Conservation (phyloP, 2,797 vertebrate genomes). For the Gambusia yucatana region DNA sequence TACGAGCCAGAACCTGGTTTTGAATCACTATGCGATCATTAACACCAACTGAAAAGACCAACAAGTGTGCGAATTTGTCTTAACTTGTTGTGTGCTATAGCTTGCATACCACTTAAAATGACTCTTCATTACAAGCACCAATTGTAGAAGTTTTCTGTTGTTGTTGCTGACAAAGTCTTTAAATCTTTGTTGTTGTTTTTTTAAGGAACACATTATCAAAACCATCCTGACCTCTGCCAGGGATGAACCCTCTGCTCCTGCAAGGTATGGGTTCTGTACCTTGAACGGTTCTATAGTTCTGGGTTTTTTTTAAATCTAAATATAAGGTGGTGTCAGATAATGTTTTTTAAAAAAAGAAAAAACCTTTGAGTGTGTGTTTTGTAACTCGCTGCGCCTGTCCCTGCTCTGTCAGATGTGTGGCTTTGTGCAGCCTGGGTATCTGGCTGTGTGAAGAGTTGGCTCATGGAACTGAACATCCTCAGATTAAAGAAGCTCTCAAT, state of each 20-base stretch:
- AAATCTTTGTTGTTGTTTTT: constrained; percentile 25
- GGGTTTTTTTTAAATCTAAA: neutral
- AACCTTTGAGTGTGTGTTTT: neutral
- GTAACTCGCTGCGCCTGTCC: neutral
- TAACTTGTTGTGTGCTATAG: constrained; percentile 21
- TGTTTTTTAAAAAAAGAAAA: neutral
- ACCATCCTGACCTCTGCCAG: constrained; percentile 93
- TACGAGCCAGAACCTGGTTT: constrained; percentile 62
- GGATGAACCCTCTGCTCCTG: constrained; percentile 96
- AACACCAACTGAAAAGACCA: constrained; percentile 50
- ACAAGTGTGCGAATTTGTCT: constrained; percentile 35
- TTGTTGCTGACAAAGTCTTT: neutral
- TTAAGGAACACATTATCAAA: constrained; percentile 96
- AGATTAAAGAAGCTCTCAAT: constrained; percentile 97
- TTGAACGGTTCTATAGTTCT: too few relatives aligned
- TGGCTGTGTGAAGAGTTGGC: constrained; percentile 97
- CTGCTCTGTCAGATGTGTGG: constrained; percentile 87
- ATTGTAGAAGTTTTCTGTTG: neutral
- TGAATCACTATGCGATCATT: constrained; percentile 79
- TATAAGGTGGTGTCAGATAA: neutral
- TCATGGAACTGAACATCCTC: constrained; percentile 91
- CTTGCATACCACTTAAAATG: constrained; percentile 2
- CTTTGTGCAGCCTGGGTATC: constrained; percentile 96
- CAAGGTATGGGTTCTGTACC: constrained; percentile 80
- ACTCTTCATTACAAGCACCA: neutral